Conservation (phyloP, 2,113 vertebrate genomes). For the Tylochromis polylepis region DNA sequence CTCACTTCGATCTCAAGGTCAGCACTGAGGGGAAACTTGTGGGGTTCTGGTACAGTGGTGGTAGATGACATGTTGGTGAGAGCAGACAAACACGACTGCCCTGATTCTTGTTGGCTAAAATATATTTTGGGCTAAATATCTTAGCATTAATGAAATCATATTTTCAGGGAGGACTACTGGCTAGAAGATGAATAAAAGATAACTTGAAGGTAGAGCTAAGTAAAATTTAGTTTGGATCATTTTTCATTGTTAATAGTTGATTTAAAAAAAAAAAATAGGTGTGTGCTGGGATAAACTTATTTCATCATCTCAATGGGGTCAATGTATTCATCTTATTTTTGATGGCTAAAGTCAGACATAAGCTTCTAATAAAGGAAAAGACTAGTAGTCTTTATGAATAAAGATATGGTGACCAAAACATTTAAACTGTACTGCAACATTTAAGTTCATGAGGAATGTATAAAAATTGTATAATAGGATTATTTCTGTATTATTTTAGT, state of each 20-base stretch:
- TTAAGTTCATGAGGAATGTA: background rate
- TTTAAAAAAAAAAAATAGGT: too few relatives aligned
- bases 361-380: background rate
- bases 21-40: background rate
- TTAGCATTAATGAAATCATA: background rate
- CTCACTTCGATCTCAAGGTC: slow-evolving; percentile 97
- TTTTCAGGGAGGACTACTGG: background rate
- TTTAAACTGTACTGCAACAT: background rate
- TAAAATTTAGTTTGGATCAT: too few relatives aligned
- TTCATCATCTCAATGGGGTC: background rate
- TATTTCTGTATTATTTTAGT: background rate
- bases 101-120: background rate
- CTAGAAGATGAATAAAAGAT: too few relatives aligned
- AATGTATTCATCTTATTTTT: background rate
- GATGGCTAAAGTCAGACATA: background rate
- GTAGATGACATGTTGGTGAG: background rate
- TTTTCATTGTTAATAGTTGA: too few relatives aligned
- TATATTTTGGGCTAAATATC: background rate
- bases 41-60: background rate
- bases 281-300: too few relatives aligned
- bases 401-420: background rate
- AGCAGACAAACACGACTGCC: background rate
- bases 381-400: background rate
- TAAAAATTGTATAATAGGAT: background rate
- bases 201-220: too few relatives aligned